These are phyloP conservation scores for Cacajao melanocephalus DNA, from an alignment of 2,797 vertebrate species.

Conservation along the genomic window DNA sequence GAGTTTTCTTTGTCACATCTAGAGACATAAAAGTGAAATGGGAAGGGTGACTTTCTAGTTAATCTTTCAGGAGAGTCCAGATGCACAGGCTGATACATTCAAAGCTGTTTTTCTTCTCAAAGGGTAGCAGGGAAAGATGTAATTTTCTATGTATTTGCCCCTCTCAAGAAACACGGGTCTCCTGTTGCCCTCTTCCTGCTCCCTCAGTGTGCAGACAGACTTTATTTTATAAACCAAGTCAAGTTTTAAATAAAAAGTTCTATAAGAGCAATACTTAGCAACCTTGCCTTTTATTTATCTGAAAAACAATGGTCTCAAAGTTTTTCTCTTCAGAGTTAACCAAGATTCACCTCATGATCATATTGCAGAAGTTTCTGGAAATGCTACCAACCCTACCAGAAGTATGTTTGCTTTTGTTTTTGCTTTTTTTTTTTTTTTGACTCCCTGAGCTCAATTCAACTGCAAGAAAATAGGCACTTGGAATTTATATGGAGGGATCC, in stretches of 20 bases:
- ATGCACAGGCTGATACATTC: not conserved
- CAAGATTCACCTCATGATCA: not conserved
- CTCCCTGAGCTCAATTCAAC: not conserved
- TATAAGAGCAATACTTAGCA: not conserved
- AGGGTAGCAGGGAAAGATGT: not conserved
- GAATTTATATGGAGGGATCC: not conserved
- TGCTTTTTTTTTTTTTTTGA: not conserved
- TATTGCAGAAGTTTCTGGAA: slow-evolving; percentile 14
- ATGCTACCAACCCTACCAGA: not conserved
- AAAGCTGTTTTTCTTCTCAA: not conserved
- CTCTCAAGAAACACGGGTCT: slow-evolving; percentile 4
- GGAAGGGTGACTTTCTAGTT: not conserved
- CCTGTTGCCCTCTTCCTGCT: not conserved
- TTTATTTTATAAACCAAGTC: slow-evolving; percentile 49
- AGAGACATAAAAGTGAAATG: not conserved
- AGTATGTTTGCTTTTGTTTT: not conserved
- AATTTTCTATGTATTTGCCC: not conserved
- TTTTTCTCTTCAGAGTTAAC: slow-evolving; percentile 31
- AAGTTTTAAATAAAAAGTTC: not conserved
- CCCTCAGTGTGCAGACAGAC: not conserved
- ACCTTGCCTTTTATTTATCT: slow-evolving; percentile 37
- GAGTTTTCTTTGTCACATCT: slow-evolving; percentile 55
- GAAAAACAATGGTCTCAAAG: slow-evolving; percentile 9
- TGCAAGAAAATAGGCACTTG: not conserved
- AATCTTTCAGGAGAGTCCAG: slow-evolving; percentile 1